Evolutionary conservation across 2,113 vertebrate species (phyloP).

Genomic region (Sinocyclocheilus grahami): DNA sequence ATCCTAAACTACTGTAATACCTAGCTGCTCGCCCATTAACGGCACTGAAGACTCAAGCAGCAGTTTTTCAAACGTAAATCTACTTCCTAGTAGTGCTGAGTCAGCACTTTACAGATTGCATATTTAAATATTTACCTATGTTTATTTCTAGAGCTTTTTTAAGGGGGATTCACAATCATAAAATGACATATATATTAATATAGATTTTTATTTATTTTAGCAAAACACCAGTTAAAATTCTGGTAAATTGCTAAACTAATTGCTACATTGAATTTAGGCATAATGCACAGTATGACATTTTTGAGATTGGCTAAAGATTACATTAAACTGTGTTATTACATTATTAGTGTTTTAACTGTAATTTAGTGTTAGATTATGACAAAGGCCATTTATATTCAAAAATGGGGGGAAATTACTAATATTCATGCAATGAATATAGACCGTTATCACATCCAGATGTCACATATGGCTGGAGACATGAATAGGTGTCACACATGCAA

Average conservation of each 20-base stretch:
- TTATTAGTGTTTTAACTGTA: background rate
- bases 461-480: background rate
- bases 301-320: background rate
- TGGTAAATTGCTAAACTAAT: background rate
- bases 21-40: background rate
- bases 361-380: background rate
- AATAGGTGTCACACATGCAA: background rate
- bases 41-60: background rate
- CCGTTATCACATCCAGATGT: background rate
- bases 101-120: slow-evolving; percentile 11
- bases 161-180: background rate
- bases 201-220: too few species aligned
- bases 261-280: too few species aligned
- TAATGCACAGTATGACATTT: background rate
- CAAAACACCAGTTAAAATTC: background rate
- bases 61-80: slow-evolving; percentile 25
- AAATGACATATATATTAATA: background rate
- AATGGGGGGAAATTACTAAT: background rate
- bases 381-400: background rate
- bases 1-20: background rate
- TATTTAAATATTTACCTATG: background rate
- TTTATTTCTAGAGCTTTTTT: background rate
- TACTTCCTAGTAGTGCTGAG: background rate
- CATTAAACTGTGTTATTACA: background rate
- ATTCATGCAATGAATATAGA: background rate